Percentiles rank a stretch among this genome's conserved stretches.
phyloP scores from a whole-genome alignment of 1,140 invertebrate genomes.

The Hycleus phaleratus region DNA sequence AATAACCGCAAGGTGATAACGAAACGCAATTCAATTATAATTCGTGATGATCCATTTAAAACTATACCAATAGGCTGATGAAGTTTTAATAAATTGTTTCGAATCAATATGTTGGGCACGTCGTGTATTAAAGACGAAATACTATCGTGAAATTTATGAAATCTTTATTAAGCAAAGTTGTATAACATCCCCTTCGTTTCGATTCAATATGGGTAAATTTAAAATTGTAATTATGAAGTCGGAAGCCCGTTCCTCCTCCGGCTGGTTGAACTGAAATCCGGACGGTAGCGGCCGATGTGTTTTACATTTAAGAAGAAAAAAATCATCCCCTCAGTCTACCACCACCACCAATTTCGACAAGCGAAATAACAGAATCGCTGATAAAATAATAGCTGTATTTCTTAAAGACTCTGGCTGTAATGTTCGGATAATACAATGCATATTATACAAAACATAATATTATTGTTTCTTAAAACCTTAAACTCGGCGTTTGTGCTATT shows the following conservation, averaged over 20 bases:
- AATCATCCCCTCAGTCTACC: neutral
- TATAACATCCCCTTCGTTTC: neutral
- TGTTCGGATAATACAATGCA: constrained; percentile 35
- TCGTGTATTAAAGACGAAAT: constrained; percentile 12
- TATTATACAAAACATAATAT: constrained; percentile 40
- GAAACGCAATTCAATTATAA: constrained; percentile 37
- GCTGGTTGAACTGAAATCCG: constrained; percentile 19
- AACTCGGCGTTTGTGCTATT: constrained; percentile 26
- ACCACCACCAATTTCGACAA: neutral
- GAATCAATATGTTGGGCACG: neutral
- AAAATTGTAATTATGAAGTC: constrained; percentile 26
- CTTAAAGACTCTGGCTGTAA: constrained; percentile 27
- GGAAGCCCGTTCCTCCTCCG: constrained; percentile 20
- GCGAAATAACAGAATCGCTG: constrained; percentile 6
- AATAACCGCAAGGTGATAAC: constrained; percentile 18
- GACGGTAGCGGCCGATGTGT: neutral
- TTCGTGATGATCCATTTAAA: constrained; percentile 24
- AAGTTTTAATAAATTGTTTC: too few relatives aligned
- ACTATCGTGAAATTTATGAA: constrained; percentile 13
- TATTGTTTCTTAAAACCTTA: constrained; percentile 40
- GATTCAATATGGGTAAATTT: constrained; percentile 17
- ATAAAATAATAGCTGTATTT: constrained; percentile 23
- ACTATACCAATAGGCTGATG: too few relatives aligned
- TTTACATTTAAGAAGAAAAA: neutral
- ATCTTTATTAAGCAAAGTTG: constrained; percentile 17